A percentile compares a stretch with the other conserved stretches of the same genome.
Evolutionary conservation across 2,888 invertebrate genomes (phyloP).

Genomic region (Camptogramma bilineatum): DNA sequence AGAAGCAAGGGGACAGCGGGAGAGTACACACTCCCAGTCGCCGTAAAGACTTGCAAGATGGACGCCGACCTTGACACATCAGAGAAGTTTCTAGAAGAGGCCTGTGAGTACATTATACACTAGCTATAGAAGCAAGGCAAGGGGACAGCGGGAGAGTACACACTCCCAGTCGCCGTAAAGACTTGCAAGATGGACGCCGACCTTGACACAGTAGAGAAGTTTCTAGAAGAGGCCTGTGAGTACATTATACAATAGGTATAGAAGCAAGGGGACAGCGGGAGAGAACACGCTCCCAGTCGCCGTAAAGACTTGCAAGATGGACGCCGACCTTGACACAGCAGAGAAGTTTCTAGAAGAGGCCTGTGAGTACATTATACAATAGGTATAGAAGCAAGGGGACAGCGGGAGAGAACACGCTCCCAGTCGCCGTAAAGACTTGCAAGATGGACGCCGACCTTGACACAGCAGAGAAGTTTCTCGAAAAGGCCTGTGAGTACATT

Average conservation of each 20-base stretch:
- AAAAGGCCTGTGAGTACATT: constrained; percentile 96
- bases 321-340: constrained; percentile 94
- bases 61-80: constrained; percentile 96
- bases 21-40: constrained; percentile 92
- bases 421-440: constrained; percentile 99
- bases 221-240: too few relatives aligned
- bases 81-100: constrained; percentile 98
- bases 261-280: constrained; percentile 52
- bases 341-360: constrained; percentile 99
- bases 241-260: too few relatives aligned
- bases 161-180: too few relatives aligned
- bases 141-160: too few relatives aligned
- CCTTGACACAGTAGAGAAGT: too few relatives aligned
- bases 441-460: constrained; percentile 96
- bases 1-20: constrained; percentile 53
- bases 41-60: constrained; percentile 98
- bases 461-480: constrained; percentile 97
- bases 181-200: too few relatives aligned
- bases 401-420: constrained; percentile 86
- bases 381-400: constrained; percentile 54
- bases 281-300: constrained; percentile 93
- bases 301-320: constrained; percentile 98
- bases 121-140: too few relatives aligned
- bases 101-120: constrained; percentile 89
- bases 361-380: constrained; percentile 87